Evolutionary conservation across 1,140 invertebrate genomes (phyloP), one percentile per base, ranked within the genome.

Genomic region (Heliconius melpomene): DNA sequence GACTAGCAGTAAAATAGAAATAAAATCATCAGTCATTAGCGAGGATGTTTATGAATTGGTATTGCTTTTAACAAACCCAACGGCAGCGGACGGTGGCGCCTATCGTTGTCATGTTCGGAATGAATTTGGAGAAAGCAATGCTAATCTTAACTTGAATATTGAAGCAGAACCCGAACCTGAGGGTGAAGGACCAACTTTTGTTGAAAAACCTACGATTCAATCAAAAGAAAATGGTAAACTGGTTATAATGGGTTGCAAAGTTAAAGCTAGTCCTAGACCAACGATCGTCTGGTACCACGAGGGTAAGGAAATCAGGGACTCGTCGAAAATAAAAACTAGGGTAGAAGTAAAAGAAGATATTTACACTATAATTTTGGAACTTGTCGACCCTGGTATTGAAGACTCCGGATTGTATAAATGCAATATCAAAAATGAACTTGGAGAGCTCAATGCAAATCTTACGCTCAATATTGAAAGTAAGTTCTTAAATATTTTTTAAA

Each of bases 351-450:
- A 96, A 83, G 96, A 98, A 84, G 97, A 98, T 85, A 96, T 98
- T 85, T 99, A 98, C 91, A 97, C 98, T 75, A 98, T 98, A 60
- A 97, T 97, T 90, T 94, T 99, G 79, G 98, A 98, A 93, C 95
- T 99, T 13, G 97, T 97, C 95, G 98, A 99, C 95, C 98, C 99
- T 79, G 97, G 97, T 85, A 96, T 98, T 82, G 97, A 98, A 87
- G 99, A 99, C 95, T 99, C 98, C 85, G 99, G 99, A 57, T 95
- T 99, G 50, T 99, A 99, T 95, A 99, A 99, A 94, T 99, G 99
- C 92, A 99, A 98, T 88, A 98, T 99, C 81, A 99, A 99, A 94
- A 99, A 99, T 94, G 95, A 97, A 83, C 96, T 98, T 89, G 99
- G 99, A 83, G 99, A 99, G 96, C 96, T 99, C 71, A 99, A 99